Conservation (phyloP, 2,888 invertebrate genomes). For the Notodonta ziczac region DNA sequence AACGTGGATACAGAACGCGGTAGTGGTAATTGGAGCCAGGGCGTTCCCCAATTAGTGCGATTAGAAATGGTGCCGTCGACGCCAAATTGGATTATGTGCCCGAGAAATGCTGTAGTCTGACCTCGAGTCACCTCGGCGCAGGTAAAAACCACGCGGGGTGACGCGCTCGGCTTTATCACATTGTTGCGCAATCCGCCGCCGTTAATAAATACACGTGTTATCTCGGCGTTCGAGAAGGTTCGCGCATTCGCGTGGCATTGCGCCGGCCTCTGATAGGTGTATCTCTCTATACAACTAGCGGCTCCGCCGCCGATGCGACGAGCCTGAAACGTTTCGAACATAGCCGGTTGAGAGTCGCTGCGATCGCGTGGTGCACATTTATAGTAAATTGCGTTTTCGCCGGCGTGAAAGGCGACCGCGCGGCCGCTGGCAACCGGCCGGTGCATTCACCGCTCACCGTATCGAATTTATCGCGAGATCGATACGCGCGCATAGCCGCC, state of each 20-base stretch:
- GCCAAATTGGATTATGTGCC: conserved; percentile 63
- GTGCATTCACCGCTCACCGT: conserved; percentile 77
- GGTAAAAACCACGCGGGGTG: conserved; percentile 32
- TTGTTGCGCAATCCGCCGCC: conserved; percentile 66
- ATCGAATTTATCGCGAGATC: conserved; percentile 80
- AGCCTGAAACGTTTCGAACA: conserved; percentile 42
- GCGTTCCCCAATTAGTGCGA: conserved; percentile 65
- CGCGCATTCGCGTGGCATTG: conserved; percentile 63
- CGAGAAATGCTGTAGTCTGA: conserved; percentile 50
- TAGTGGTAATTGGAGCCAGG: conserved; percentile 59
- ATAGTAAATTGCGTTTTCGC: conserved; percentile 70
- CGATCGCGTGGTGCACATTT: conserved; percentile 44
- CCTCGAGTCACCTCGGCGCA: conserved; percentile 42
- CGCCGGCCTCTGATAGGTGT: conserved; percentile 47
- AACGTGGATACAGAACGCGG: conserved; percentile 39
- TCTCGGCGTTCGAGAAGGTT: conserved; percentile 75
- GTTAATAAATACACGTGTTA: conserved; percentile 73
- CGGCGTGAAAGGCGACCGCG: conserved; percentile 68
- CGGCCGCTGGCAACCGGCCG: conserved; percentile 55
- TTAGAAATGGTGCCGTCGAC: conserved; percentile 59
- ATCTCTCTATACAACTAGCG: conserved; percentile 29
- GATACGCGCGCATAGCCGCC: conserved; percentile 64
- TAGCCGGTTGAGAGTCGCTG: conserved; percentile 39
- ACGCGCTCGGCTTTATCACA: conserved; percentile 49
- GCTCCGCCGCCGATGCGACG: conserved; percentile 30